phyloP scores from a whole-genome alignment of 2,888 invertebrate species.

The Cosmorhoe ocellata region DNA sequence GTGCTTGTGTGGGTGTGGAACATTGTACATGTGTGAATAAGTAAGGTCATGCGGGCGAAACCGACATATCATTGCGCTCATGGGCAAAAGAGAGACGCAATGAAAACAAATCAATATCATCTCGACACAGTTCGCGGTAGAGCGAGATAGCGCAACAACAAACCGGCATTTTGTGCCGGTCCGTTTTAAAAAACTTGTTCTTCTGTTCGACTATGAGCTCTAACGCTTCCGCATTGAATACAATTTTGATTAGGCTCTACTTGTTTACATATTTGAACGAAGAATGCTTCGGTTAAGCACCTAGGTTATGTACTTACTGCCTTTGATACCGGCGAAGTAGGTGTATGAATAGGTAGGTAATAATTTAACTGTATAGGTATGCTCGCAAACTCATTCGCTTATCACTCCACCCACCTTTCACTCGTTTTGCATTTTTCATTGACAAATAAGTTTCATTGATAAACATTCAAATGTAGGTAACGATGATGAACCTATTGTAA shows the following conservation, averaged over 20 bases:
- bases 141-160: constrained; percentile 78
- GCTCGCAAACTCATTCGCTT: background rate
- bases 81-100: constrained; percentile 75
- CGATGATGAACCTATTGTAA: no score
- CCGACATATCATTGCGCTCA: constrained; percentile 56
- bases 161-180: constrained; percentile 76
- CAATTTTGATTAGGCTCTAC: constrained; percentile 35
- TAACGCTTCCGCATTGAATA: constrained; percentile 41
- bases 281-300: constrained; percentile 38
- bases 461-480: no score
- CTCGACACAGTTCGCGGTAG: constrained; percentile 66
- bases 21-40: constrained; percentile 66
- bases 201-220: constrained; percentile 48
- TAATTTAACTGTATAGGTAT: background rate
- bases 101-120: constrained; percentile 83
- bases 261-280: constrained; percentile 51
- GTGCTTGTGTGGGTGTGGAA: constrained; percentile 46
- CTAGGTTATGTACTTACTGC: background rate
- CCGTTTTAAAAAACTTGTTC: constrained; percentile 43
- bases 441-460: constrained; percentile 8
- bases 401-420: background rate
- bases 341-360: background rate
- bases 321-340: constrained; percentile 7
- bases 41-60: constrained; percentile 74
- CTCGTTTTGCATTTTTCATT: constrained; percentile 3